Percentiles rank a stretch among this genome's conserved stretches.
Evolutionary conservation across 2,888 invertebrate genomes (phyloP).

Genomic region (Dromius quadrimaculatus): DNA sequence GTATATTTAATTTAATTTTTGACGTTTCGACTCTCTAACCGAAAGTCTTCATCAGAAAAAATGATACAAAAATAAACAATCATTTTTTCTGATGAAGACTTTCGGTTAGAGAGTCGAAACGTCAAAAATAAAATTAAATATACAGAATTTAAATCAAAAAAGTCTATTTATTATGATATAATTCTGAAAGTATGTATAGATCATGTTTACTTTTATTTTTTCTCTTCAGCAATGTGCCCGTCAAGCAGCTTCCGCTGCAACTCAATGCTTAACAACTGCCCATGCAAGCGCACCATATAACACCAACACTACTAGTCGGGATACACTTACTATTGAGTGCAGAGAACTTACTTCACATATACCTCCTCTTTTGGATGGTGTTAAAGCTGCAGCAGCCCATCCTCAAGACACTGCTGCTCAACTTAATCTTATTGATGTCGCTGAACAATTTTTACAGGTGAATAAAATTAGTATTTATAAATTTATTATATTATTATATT

Average conservation of each 20-base stretch:
- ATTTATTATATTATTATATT: background rate
- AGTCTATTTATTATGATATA: too few species aligned
- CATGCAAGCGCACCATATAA: slow-evolving; percentile 85
- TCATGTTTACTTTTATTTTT: slow-evolving; percentile 1
- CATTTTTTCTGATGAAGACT: too few species aligned
- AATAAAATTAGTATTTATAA: slow-evolving; percentile 59
- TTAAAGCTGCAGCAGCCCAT: slow-evolving; percentile 76
- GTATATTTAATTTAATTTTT: too few species aligned
- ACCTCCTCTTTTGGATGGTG: slow-evolving; percentile 84
- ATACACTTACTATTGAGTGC: slow-evolving; percentile 81
- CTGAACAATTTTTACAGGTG: slow-evolving; percentile 84
- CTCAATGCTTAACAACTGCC: slow-evolving; percentile 91
- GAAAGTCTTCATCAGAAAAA: too few species aligned
- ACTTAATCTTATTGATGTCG: slow-evolving; percentile 83
- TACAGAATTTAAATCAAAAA: too few species aligned
- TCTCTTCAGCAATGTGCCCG: slow-evolving; percentile 79
- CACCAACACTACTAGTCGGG: slow-evolving; percentile 76
- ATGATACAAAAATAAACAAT: too few species aligned
- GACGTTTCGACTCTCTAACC: too few species aligned
- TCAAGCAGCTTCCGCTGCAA: slow-evolving; percentile 88
- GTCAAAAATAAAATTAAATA: slow-evolving; percentile 1
- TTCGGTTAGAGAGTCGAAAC: too few species aligned
- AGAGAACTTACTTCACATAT: slow-evolving; percentile 81
- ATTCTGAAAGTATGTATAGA: too few species aligned
- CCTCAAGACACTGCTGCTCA: slow-evolving; percentile 83